Evolutionary conservation across 92 coral and sea anemone genomes (phyloP), one percentile per base, ranked within the genome.

Genomic region (Zoanthus sansibaricus): DNA sequence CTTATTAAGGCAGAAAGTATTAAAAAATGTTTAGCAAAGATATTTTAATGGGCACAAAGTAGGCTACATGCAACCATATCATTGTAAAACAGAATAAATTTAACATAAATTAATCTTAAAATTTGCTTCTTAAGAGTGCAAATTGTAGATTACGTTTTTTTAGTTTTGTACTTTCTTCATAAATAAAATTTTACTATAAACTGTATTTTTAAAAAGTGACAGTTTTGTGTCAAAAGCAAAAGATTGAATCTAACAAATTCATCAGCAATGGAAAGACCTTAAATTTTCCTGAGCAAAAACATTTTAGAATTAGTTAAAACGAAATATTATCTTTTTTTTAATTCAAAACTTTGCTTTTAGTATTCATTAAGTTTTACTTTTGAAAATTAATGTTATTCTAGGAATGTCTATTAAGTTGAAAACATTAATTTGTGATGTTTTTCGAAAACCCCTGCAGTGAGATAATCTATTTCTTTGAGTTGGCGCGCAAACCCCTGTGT

Each of bases 351-450:
- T 14, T 5, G 1, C 12, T 76, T 55, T 54, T 44, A 33, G 67
- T 52, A 58, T 21, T 13, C 47, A n/a, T 51, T 76, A 9, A 14
- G 5, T 49, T 76, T 76, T 76, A 55, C 54, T 76, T 33, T 54
- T 54, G 30, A 54, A 76, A 76, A 76, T 32, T 55, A 55, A 76
- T 76, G 67, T 21, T 51, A 76, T 51, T 76, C 42, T 25, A 30
- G 42, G 52, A 30, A 76, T 46, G 52, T 14, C 12, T 76, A 51
- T 76, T 21, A 9, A 74, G 6, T 32, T 52, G 51, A 55, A 52
- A 10, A 32, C 37, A 18, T 16, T 13, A 46, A 55, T 30, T 76
- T 76, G 47, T 75, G 30, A 20, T 7, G 30, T 48, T 75, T 54
- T 75, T 75, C 16, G 7, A 46, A 75, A 25, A 18, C n/a, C 10